Evolutionary conservation across 2,888 invertebrate genomes (phyloP).

Genomic region (Physocephala rufipes): DNA sequence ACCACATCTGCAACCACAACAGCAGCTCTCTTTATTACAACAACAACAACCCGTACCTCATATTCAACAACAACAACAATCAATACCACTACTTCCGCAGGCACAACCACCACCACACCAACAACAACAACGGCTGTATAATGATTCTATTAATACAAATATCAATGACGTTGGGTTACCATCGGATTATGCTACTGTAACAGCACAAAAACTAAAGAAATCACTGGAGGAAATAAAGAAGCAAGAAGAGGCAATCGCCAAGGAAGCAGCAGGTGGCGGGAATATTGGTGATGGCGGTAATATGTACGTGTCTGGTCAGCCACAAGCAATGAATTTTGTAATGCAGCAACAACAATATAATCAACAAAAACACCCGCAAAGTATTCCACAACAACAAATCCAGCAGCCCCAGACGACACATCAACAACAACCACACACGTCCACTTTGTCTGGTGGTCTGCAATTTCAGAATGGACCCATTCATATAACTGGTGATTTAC

Average conservation of each 20-base stretch:
- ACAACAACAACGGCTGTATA: slow-evolving; percentile 57
- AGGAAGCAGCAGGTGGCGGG: slow-evolving; percentile 39
- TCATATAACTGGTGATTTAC: slow-evolving; percentile 42
- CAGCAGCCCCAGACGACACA: slow-evolving; percentile 56
- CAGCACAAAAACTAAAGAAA: slow-evolving; percentile 57
- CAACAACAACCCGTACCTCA: neutral
- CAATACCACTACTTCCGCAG: neutral
- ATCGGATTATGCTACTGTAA: slow-evolving; percentile 58
- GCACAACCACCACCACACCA: neutral
- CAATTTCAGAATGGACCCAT: slow-evolving; percentile 54
- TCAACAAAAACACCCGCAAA: slow-evolving; percentile 17
- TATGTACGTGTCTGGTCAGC: slow-evolving; percentile 49
- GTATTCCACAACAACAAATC: slow-evolving; percentile 55
- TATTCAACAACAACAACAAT: neutral
- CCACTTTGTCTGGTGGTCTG: slow-evolving; percentile 54
- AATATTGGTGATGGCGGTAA: slow-evolving; percentile 34
- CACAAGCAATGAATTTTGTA: slow-evolving; percentile 47
- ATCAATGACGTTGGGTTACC: slow-evolving; percentile 57
- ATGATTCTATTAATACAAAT: slow-evolving; percentile 63
- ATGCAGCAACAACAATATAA: slow-evolving; percentile 31
- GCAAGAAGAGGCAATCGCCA: slow-evolving; percentile 57
- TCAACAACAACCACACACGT: slow-evolving; percentile 55
- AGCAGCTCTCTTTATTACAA: neutral
- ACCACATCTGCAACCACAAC: neutral
- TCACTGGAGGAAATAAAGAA: slow-evolving; percentile 61